Percentiles rank a stretch among this genome's conserved stretches.
phyloP scores from a whole-genome alignment of 1,140 invertebrate genomes.

The Metopolophium dirhodum region DNA sequence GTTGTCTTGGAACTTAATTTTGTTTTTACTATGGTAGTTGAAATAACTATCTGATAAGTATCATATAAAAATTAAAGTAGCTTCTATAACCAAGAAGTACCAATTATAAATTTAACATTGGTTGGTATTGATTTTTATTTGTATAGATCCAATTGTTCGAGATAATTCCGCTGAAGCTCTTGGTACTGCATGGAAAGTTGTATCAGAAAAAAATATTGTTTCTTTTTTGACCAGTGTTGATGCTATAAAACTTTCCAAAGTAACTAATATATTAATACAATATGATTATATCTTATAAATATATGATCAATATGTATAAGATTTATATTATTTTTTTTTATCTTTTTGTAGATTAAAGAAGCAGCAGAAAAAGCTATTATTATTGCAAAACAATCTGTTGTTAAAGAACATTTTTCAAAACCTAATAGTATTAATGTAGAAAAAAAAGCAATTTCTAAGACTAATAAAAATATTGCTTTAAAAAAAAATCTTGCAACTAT shows the following conservation, averaged over 20 bases:
- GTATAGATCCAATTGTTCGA: constrained; percentile 80
- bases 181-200: constrained; percentile 92
- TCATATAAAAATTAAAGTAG: not conserved
- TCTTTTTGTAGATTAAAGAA: constrained; percentile 79
- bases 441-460: constrained; percentile 58
- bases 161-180: constrained; percentile 88
- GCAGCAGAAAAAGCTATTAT: constrained; percentile 91
- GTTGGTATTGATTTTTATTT: constrained; percentile 54
- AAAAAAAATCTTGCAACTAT: constrained; percentile 13
- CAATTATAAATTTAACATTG: not conserved
- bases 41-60: not conserved
- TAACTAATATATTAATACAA: constrained; percentile 61
- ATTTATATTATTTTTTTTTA: constrained; percentile 16
- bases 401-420: constrained; percentile 64
- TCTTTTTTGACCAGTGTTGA: constrained; percentile 89
- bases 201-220: constrained; percentile 88
- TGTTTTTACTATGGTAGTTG: not conserved
- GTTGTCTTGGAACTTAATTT: not conserved
- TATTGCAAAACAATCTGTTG: constrained; percentile 67
- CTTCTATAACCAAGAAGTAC: not conserved
- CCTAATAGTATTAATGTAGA: constrained; percentile 64
- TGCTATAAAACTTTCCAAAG: constrained; percentile 90
- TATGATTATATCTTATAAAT: not conserved
- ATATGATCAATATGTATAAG: not conserved
- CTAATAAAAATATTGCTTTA: constrained; percentile 13